Base-by-base conservation (phyloP, 2,888 invertebrate genomes). In the Mimachlamys varia region DNA sequence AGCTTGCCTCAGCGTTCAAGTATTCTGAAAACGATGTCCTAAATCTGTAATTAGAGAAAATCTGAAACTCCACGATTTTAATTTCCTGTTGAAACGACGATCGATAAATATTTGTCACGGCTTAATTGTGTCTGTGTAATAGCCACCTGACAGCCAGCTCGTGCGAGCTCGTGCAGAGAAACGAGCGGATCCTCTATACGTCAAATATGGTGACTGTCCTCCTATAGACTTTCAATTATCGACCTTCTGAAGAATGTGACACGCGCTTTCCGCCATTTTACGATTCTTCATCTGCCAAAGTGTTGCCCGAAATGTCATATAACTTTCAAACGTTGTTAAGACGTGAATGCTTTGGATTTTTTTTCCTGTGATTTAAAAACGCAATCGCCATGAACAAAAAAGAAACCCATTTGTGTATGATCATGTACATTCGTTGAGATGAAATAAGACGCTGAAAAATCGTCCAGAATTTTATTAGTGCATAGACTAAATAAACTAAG, bases 221-320 rank as follows among this genome's bases (percentile, higher is more conserved):
- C 76, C 27, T 0, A 76, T 76, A 76, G 27, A 62, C 76, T 76
- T 76, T 76, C 76, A 76, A 76, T 76, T 76, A 76, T 76, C 76
- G 76, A 33, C 76, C 33, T 76, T 76, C 76, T 76, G 4, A 27
- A 76, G 76, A 76, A 76, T 27, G 15, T 22, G 76, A 1, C 76
- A 76, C 33, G 76, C 76, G 76, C 76, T 76, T 76, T 76, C 76
- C 76, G 76, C 76, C 76, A 76, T 76, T 76, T 76, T 76, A 76
- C 33, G 76, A 76, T 15, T 76, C 33, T 76, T 33, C 27, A 76
- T 76, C 27, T 76, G 76, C 76, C 76, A 76, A 76, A 62, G 22
- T 62, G 62, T 62, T 22, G 2, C n/a, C 62, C 22, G 62, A 62
- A 76, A 76, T 76, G 76, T 33, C 76, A 76, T 76, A 76, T 76